Base-by-base conservation (phyloP, 2,797 vertebrate species). In the Microcaecilia unicolor region DNA sequence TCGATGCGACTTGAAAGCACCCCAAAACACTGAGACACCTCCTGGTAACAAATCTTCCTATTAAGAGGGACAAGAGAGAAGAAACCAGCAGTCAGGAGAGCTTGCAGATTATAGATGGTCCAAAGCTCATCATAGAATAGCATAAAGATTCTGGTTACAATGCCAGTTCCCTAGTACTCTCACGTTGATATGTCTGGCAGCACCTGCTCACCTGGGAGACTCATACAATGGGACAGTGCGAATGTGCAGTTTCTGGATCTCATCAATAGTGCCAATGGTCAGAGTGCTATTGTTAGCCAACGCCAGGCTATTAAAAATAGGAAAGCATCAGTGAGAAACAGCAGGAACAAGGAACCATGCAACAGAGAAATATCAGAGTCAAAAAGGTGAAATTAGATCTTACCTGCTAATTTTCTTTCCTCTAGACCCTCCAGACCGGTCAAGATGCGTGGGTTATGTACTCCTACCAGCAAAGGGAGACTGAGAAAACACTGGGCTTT, bases 231-330 rank as follows among this genome's bases (percentile, higher is more conserved):
- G 96, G 20, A 99, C 96, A 0, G 95, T 99, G 48, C 96, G 90
- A 46, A 99, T 98, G 60, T 98, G 95, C 25, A 98, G 86, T 51
- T 98, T 99, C 81, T 99, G 96, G 55, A 99, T 99, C 76, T 99
- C 96, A 0, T 99, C 95, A 0, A 99, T 99, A 50, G 96, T 99
- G 19, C 95, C 96, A 1, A 99, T 98, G 16, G 96, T 99, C 61
- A 99, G 70, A 11, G 95, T 99, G 80, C 96, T 98, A 78, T 99
- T 99, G 55, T 99, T 99, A 38, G 95, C 96, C 62, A 99, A 57
- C 1, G 93, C 96, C 81, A 98, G 64, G 61, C 96, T 98, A 67
- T 2, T 35, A 3, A 29, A 23, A 31, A n/a, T n/a, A 30, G 2
- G 4, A 13, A 20, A 21, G 14, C 8, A 29, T 9, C 9, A 31